These are phyloP conservation scores for Mnemiopsis leidyi DNA, from an alignment of 37 sponge, comb jelly and placozoan species.

Conservation along the genomic window DNA sequence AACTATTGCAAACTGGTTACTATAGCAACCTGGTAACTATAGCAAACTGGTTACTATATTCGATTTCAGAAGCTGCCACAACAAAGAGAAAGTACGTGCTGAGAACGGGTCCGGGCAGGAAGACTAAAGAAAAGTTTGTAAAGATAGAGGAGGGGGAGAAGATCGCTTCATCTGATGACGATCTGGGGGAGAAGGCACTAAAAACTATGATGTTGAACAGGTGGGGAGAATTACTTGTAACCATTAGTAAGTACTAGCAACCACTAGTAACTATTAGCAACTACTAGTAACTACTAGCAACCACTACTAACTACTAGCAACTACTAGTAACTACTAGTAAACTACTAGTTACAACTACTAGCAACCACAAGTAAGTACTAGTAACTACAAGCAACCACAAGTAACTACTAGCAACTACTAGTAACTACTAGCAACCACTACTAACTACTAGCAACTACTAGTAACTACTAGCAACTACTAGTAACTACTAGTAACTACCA, in stretches of 20 bases:
- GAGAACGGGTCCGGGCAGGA: background rate
- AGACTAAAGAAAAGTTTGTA: slow-evolving; percentile 18
- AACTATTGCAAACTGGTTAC: too few relatives aligned
- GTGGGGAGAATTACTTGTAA: background rate
- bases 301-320: background rate
- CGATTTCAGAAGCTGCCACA: background rate
- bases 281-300: too few relatives aligned
- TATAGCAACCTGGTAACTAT: too few relatives aligned
- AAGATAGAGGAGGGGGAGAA: background rate
- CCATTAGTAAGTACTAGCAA: background rate
- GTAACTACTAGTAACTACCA: too few relatives aligned
- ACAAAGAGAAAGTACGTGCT: slow-evolving; percentile 50
- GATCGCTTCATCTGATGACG: background rate
- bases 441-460: background rate
- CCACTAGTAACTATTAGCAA: background rate
- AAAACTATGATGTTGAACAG: background rate
- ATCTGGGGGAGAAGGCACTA: background rate
- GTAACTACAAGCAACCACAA: background rate
- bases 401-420: background rate
- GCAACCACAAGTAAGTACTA: too few relatives aligned
- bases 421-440: too few relatives aligned
- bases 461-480: background rate
- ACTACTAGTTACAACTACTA: too few relatives aligned
- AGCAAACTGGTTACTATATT: too few relatives aligned
- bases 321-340: background rate